Base-by-base conservation (phyloP, 2,113 vertebrate species). In the Muntiacus muntjak region DNA sequence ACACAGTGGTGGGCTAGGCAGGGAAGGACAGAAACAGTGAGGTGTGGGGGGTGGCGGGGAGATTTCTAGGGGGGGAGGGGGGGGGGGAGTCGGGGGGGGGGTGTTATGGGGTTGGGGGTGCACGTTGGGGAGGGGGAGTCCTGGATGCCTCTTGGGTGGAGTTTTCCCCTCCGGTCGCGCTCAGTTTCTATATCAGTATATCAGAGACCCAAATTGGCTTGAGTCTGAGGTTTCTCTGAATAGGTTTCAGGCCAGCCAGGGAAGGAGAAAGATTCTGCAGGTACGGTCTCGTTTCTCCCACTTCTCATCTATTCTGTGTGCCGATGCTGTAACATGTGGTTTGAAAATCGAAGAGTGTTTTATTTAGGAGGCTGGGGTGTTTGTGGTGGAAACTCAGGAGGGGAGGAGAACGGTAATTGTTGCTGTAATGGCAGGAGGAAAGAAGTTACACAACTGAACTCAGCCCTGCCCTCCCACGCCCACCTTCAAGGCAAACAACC, bases 331-430 rank as follows among this genome's bases (percentile, higher is more conserved):
- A 14, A 57, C 19, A 1, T 0, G 43, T 54, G 33, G 11, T n/a
- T 79, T 91, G 60, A 40, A 93, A 36, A 76, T 57, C 28, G 13
- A 58, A 54, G 57, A 62, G 28, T 7, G 2, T 93, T 96, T 87
- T 64, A 21, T 82, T 74, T 14, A 79, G 89, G 67, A 40, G 86
- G 23, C 36, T 81, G 83, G 57, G 33, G 36, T 10, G 25, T 28
- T 87, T 58, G 33, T 57, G 55, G 94, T 28, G 45, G 47, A 33
- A n/a, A 58, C 28, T 16, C 40, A 57, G 52, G 45, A 25, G 26
- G 52, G 76, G n/a, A 83, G 7, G 33, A 67, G 11, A 33, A 47
- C 10, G 30, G 58, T 47, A 36, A 55, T 12, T 55, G 13, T 71
- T 17, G 36, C 82, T 54, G 1, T 23, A 10, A 28, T 26, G 45